A percentile compares a stretch with the other conserved stretches of the same genome.
Evolutionary conservation across 2,888 invertebrate genomes (phyloP).

Genomic region (Callinectes sapidus): DNA sequence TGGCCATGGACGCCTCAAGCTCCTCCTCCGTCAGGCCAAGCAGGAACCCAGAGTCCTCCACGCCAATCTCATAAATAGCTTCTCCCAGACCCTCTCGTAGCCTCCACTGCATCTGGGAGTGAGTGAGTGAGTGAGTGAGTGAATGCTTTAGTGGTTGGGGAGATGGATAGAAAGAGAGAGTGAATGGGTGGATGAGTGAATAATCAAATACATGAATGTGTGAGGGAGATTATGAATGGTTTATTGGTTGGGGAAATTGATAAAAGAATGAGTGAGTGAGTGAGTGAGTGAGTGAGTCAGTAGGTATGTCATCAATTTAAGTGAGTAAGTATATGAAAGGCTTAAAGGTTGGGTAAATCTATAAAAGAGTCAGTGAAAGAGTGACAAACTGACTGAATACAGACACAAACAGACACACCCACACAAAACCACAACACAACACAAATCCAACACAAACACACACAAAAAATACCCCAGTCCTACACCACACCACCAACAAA

Average conservation of each 20-base stretch:
- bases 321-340: too few relatives aligned
- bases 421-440: too few relatives aligned
- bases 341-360: too few relatives aligned
- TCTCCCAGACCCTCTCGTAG: slow-evolving; percentile 96
- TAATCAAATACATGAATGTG: too few relatives aligned
- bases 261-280: too few relatives aligned
- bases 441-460: neutral
- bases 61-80: slow-evolving; percentile 98
- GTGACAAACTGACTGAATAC: neutral
- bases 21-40: slow-evolving; percentile 89
- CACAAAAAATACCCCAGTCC: too few relatives aligned
- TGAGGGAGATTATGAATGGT: too few relatives aligned
- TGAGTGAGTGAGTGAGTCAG: too few relatives aligned
- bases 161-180: neutral
- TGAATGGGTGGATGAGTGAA: neutral
- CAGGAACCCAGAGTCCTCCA: slow-evolving; percentile 91
- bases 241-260: too few relatives aligned
- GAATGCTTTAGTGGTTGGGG: neutral
- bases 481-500: too few relatives aligned
- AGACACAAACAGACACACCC: too few relatives aligned
- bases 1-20: slow-evolving; percentile 89
- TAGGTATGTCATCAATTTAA: too few relatives aligned
- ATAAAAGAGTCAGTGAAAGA: neutral
- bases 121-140: neutral
- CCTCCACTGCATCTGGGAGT: slow-evolving; percentile 92